A percentile compares a stretch with the other conserved stretches of the same genome.
phyloP scores from a whole-genome alignment of 2,888 invertebrate genomes.

The Parelbella ahira region DNA sequence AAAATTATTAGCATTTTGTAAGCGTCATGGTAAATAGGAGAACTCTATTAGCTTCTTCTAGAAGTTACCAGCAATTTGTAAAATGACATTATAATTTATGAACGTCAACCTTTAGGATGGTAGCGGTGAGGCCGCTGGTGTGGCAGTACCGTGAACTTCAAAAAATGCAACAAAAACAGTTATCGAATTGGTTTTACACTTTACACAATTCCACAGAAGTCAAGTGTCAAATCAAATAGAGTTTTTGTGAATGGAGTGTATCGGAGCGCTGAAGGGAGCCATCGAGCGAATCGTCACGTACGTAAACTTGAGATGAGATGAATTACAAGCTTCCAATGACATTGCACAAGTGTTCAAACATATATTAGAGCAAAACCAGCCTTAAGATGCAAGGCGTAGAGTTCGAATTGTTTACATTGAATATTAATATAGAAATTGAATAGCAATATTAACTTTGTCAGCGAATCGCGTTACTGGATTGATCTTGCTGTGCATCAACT shows the following conservation, averaged over 20 bases:
- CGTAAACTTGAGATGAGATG: conserved; percentile 13
- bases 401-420: not conserved
- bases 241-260: conserved; percentile 46
- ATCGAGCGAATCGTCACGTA: conserved; percentile 52
- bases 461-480: not conserved
- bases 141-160: too few species aligned
- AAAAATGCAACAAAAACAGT: conserved; percentile 6
- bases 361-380: not conserved
- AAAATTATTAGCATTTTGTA: too few species aligned
- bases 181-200: conserved; percentile 17
- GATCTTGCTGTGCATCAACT: too few species aligned
- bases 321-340: too few species aligned
- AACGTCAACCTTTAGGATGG: too few species aligned
- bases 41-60: too few species aligned
- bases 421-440: not conserved
- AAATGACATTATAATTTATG: too few species aligned
- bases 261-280: conserved; percentile 35
- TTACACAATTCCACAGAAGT: conserved; percentile 33
- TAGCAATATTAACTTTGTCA: conserved; percentile 4
- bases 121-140: too few species aligned
- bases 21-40: too few species aligned
- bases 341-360: not conserved
- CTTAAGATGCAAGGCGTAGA: not conserved
- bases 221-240: conserved; percentile 45
- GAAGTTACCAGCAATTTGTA: too few species aligned